Evolutionary conservation across 2,797 vertebrate genomes (phyloP), one percentile per base, ranked within the genome.

Genomic region (Macropodus opercularis): DNA sequence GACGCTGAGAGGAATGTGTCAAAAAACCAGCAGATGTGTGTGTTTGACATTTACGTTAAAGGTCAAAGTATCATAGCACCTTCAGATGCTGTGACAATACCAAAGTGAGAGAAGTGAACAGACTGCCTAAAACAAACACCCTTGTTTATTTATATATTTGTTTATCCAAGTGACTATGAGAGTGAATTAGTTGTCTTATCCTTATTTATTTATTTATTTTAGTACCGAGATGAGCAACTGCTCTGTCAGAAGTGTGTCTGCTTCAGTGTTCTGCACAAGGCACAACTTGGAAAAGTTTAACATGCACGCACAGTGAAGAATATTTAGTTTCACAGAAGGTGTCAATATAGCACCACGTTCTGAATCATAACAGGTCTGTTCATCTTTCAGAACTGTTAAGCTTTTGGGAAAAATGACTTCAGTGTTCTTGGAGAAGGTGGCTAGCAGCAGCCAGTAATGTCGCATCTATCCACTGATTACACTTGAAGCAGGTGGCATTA

Each of bases 241-340:
- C 48, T 40, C 19, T 41, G 24, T 49, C 62, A 58, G 27, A 43
- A 54, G 27, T 43, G 15, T 47, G 32, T 52, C 43, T 53, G 29
- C 55, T 21, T 34, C 32, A 57, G 22, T 70, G 36, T 58, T 56
- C 68, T 61, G 34, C 63, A 35, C 32, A 29, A 54, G 34, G 24
- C 71, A 44, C 38, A 32, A 49, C 65, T 68, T 53, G 43, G 35
- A 62, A 64, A 79, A 55, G 53, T 67, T 68, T 24, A 42, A 47
- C 49, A 49, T 61, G 46, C 56, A 21, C 59, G 58, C 52, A 36
- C 23, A 53, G 27, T 47, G 57, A 51, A 39, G 40, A 61, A 49
- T 66, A 73, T 77, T 77, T 73, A 48, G 69, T 69, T 67, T 67
- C 55, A 69, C 69, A 77, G 62, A 81, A 61, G 59, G 69, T 15